Evolutionary conservation across 2,113 vertebrate genomes (phyloP).

Genomic region (Nesoenas mayeri): DNA sequence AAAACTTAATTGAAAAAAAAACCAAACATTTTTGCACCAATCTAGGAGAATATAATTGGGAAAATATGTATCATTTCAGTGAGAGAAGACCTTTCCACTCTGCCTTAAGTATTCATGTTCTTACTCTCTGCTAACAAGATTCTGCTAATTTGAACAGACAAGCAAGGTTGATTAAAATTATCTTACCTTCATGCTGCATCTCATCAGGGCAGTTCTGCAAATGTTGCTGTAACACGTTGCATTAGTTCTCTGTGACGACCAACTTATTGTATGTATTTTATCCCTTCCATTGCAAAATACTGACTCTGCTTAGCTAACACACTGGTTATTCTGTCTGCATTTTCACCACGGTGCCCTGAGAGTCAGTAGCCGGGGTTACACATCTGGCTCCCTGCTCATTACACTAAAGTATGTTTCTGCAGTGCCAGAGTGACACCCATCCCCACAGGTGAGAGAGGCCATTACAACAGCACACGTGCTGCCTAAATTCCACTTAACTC

Average conservation of each 20-base stretch:
- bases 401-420: neutral
- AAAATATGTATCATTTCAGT: neutral
- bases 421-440: neutral
- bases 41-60: neutral
- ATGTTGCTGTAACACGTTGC: neutral
- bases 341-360: accelerated
- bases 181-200: neutral
- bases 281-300: neutral
- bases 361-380: neutral
- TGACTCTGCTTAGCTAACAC: neutral
- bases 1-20: neutral
- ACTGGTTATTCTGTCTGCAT: neutral
- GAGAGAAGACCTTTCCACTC: neutral
- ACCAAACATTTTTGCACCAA: neutral
- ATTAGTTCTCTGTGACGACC: neutral
- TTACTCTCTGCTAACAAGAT: neutral
- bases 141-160: neutral
- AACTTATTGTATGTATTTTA: neutral
- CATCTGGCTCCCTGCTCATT: neutral
- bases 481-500: neutral
- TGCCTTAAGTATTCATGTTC: neutral
- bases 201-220: neutral
- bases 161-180: neutral
- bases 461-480: neutral
- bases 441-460: neutral